Evolutionary conservation across 2,113 vertebrate genomes (phyloP).

Genomic region (Colius striatus): DNA sequence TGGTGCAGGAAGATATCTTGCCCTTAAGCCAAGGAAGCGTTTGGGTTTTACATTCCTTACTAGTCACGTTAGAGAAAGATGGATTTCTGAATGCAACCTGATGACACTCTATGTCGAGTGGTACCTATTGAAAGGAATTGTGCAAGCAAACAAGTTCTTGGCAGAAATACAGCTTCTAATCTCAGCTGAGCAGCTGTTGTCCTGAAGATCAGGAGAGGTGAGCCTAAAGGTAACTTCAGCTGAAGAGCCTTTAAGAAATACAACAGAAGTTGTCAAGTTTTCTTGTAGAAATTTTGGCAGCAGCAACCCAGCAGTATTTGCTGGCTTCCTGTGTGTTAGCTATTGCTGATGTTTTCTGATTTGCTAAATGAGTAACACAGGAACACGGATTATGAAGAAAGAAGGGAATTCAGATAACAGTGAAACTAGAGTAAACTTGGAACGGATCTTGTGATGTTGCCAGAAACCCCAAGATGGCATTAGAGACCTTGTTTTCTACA

Average conservation of each 20-base stretch:
- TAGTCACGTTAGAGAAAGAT: neutral
- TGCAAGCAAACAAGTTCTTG: neutral
- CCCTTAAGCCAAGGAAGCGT: accelerated
- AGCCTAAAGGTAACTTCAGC: neutral
- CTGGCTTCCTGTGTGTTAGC: neutral
- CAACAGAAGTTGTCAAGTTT: neutral
- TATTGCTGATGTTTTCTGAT: neutral
- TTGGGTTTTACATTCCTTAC: neutral
- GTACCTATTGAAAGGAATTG: neutral
- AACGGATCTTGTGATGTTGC: neutral
- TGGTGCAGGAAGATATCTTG: neutral
- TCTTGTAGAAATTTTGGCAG: neutral
- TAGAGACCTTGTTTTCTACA: neutral
- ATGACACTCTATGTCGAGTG: neutral
- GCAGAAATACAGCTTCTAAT: neutral
- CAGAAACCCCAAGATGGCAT: slow-evolving; percentile 33
- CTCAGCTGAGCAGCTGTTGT: neutral
- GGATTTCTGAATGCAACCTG: neutral
- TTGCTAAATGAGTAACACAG: neutral
- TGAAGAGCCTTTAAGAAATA: neutral
- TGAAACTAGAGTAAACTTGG: neutral
- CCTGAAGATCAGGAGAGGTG: neutral
- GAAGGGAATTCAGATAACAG: neutral
- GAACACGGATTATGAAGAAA: neutral
- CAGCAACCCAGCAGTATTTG: neutral